Evolutionary conservation across 2,888 invertebrate genomes (phyloP).

Genomic region (Parascotia fuliginaria): DNA sequence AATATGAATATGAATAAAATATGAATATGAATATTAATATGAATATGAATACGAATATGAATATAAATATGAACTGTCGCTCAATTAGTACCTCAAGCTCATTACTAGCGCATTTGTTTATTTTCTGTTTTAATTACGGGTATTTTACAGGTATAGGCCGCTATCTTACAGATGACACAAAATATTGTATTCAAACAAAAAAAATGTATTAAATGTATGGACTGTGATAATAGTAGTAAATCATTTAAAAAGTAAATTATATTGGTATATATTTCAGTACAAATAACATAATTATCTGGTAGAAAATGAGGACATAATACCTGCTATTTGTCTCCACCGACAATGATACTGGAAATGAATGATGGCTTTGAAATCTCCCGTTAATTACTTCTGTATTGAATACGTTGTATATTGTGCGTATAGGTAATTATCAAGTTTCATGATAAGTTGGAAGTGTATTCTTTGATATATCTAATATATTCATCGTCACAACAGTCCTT

Average conservation of each 20-base stretch:
- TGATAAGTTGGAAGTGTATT: not conserved
- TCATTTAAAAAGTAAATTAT: not conserved
- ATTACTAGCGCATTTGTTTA: no score
- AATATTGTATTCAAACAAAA: no score
- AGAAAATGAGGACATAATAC: constrained; percentile 26
- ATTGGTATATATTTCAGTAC: constrained; percentile 17
- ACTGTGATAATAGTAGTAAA: not conserved
- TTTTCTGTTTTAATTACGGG: no score
- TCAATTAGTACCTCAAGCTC: no score
- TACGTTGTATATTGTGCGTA: not conserved
- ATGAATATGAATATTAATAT: no score
- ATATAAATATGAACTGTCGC: no score
- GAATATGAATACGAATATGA: no score
- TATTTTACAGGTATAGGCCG: no score
- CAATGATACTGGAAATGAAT: constrained; percentile 29
- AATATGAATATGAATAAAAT: no score
- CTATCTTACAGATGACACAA: no score
- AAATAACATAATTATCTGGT: constrained; percentile 11
- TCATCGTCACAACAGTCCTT: no score
- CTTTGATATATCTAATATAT: not conserved
- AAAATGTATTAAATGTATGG: no score
- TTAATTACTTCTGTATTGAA: constrained; percentile 7
- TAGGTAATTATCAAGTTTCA: not conserved
- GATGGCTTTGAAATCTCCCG: constrained; percentile 27
- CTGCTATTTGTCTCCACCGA: constrained; percentile 36